phyloP scores from a whole-genome alignment of 2,797 vertebrate genomes.

The Cottoperca gobio region DNA sequence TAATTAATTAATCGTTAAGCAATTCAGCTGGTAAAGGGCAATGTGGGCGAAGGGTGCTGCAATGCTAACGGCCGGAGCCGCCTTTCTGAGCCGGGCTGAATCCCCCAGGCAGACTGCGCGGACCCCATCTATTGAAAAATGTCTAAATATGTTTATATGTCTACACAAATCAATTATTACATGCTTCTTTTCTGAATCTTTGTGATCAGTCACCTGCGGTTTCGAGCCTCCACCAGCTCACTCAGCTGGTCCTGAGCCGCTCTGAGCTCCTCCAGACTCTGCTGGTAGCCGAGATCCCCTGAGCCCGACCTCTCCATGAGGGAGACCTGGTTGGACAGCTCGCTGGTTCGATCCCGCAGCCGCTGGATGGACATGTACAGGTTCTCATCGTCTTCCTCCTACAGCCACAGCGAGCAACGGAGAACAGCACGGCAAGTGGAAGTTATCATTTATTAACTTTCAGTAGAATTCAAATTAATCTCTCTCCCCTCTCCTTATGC shows the following conservation, averaged over 20 bases:
- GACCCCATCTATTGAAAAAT: too few species aligned
- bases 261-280: conserved; percentile 88
- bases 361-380: conserved; percentile 91
- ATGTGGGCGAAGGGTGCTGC: too few species aligned
- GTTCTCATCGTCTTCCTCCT: conserved; percentile 93
- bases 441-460: not conserved
- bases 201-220: conserved; percentile 81
- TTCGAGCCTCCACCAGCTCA: conserved; percentile 90
- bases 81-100: too few species aligned
- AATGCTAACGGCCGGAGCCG: too few species aligned
- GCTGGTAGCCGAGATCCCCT: conserved; percentile 87
- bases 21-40: too few species aligned
- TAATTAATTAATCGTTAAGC: too few species aligned
- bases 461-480: not conserved
- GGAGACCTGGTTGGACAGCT: conserved; percentile 88
- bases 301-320: conserved; percentile 86
- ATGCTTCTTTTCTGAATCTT: not conserved
- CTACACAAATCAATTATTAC: not conserved
- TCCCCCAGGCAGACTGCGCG: too few species aligned
- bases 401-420: not conserved
- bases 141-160: too few species aligned
- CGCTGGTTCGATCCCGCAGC: conserved; percentile 87
- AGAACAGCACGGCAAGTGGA: not conserved
- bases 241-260: conserved; percentile 88
- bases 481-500: too few species aligned